Conservation (phyloP, 1,140 invertebrate genomes). For the Bombus waltoni region DNA sequence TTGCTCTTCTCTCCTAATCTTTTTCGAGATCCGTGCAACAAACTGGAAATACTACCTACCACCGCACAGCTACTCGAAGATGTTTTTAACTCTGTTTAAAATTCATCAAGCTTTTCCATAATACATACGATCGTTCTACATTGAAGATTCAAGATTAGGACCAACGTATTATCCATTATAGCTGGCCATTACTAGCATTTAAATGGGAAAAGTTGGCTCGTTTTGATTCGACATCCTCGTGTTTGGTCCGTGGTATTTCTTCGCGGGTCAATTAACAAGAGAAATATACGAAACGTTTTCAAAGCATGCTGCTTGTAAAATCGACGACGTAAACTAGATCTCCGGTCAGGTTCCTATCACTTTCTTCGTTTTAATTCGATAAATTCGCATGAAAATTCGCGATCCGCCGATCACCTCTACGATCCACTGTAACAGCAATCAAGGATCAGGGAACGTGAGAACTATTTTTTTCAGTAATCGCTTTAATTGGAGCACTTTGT, state of each 20-base stretch:
- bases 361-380: too few species aligned
- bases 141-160: not conserved
- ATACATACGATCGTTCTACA: not conserved
- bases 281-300: too few species aligned
- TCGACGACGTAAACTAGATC: too few species aligned
- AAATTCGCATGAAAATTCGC: too few species aligned
- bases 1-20: constrained; percentile 64
- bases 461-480: not conserved
- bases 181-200: not conserved
- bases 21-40: constrained; percentile 33
- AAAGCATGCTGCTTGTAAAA: too few species aligned
- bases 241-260: not conserved
- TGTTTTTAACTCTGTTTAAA: not conserved
- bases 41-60: constrained; percentile 24
- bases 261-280: too few species aligned
- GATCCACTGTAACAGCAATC: not conserved
- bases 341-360: too few species aligned
- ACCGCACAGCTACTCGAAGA: not conserved
- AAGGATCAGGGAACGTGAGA: not conserved
- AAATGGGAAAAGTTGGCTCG: not conserved
- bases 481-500: not conserved
- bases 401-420: too few species aligned
- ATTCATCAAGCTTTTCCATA: constrained; percentile 23
- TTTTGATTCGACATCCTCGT: not conserved
- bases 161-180: too few species aligned